Conservation (phyloP, 2,113 vertebrate genomes). For the Phodopus roborovskii region DNA sequence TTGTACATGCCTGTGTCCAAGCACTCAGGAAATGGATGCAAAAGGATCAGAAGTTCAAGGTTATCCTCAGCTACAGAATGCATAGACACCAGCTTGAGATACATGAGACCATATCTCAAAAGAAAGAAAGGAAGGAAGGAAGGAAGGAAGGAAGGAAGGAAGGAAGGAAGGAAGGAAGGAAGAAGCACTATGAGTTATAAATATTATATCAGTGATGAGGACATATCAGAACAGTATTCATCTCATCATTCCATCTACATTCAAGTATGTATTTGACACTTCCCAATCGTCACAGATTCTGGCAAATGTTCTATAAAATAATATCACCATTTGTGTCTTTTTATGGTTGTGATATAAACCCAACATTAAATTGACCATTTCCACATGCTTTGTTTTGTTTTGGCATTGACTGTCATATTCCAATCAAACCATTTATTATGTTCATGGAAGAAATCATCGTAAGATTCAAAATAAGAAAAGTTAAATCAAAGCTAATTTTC, state of each 20-base stretch:
- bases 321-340: conserved; percentile 1
- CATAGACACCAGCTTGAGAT: not conserved
- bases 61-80: not conserved
- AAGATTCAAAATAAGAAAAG: not conserved
- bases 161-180: too few species aligned
- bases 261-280: not conserved
- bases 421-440: not conserved
- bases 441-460: not conserved
- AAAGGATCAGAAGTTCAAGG: not conserved
- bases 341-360: conserved; percentile 22
- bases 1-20: not conserved
- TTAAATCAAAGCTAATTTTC: not conserved
- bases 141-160: too few species aligned
- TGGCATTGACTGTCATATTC: not conserved
- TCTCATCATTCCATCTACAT: conserved; percentile 2
- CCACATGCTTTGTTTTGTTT: not conserved
- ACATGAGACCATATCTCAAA: not conserved
- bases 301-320: not conserved
- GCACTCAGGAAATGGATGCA: not conserved
- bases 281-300: conserved; percentile 43
- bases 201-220: not conserved
- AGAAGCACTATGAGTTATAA: conserved; percentile 23
- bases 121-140: too few species aligned
- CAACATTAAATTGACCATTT: conserved; percentile 34
- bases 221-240: not conserved